Percentiles rank a stretch among this genome's conserved stretches.
These are phyloP conservation scores for Balanococcus diminutus DNA, from an alignment of 2,888 invertebrate species.

Conservation along the genomic window DNA sequence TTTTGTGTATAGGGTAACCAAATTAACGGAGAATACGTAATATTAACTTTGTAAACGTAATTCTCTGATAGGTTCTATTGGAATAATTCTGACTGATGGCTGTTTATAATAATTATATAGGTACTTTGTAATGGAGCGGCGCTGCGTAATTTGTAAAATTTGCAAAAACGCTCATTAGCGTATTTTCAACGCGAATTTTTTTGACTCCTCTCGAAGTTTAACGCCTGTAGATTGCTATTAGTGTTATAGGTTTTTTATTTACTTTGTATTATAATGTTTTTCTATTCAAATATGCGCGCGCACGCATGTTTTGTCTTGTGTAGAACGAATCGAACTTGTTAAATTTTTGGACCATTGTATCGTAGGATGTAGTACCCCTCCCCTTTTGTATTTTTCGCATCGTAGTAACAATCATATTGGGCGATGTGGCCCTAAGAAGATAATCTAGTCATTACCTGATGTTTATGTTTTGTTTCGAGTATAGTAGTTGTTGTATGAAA, in stretches of 20 bases:
- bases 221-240: background rate
- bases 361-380: background rate
- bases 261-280: background rate
- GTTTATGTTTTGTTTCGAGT: background rate
- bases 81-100: conserved; percentile 5
- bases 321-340: background rate
- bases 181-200: background rate
- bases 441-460: background rate
- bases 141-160: background rate
- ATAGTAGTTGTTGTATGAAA: background rate
- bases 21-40: background rate
- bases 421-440: background rate
- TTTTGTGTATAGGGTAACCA: background rate
- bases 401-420: background rate
- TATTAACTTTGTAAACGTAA: background rate
- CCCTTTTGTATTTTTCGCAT: background rate
- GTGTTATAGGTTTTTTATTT: background rate
- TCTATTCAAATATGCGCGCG: background rate
- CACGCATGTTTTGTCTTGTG: background rate
- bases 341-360: background rate
- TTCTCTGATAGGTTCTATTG: background rate
- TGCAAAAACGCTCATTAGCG: background rate
- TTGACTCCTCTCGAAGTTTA: background rate
- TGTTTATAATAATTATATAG: background rate
- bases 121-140: background rate